Base-by-base conservation (phyloP, 2,113 vertebrate species). In the Emydura subglobosa region DNA sequence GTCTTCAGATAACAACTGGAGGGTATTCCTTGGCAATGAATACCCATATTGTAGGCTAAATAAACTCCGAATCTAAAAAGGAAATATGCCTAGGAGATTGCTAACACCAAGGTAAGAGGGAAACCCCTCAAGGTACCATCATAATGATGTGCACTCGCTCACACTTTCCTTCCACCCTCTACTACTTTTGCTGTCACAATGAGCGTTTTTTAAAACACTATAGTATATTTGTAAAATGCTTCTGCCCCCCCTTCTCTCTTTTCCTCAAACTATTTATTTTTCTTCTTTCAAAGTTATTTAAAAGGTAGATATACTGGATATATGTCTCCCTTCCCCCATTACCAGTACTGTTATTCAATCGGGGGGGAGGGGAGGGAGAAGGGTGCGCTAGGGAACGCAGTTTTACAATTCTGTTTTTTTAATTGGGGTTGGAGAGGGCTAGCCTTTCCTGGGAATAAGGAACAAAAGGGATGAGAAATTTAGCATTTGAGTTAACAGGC, bases 11-110 rank as follows among this genome's bases (percentile, higher is more conserved):
- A 79, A 19, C 1, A 82, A 11, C 34, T 93, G 89, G 44, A 80
- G 29, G 86, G 61, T 44, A 55, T 10, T 29, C 2, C 0, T 0
- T 50, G 7, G 27, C 84, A 82, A 89, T 19, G 3, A 17, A 55
- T 86, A 88, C 89, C 10, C 7, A 53, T 10, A 34, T 10, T 82
- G 39, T 14, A 89, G 89, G 44, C 16, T 4, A 80, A 85, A 88
- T 34, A 83, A 94, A 91, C 29, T 74, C 34, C n/a, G 11, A 78
- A 50, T 86, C 85, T 72, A 94, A 81, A 87, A 0, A 0, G 65
- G 65, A 86, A 88, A 82, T 27, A 54, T 2, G 3, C 42, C 7
- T 27, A 84, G 42, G 4, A n/a, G 61, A 24, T 54, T 72, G 34
- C 3, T 84, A 91, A 80, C 14, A 91, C 29, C 5, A 27, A 86